Base-by-base conservation (phyloP, 2,113 vertebrate species). In the Phainopepla nitens region DNA sequence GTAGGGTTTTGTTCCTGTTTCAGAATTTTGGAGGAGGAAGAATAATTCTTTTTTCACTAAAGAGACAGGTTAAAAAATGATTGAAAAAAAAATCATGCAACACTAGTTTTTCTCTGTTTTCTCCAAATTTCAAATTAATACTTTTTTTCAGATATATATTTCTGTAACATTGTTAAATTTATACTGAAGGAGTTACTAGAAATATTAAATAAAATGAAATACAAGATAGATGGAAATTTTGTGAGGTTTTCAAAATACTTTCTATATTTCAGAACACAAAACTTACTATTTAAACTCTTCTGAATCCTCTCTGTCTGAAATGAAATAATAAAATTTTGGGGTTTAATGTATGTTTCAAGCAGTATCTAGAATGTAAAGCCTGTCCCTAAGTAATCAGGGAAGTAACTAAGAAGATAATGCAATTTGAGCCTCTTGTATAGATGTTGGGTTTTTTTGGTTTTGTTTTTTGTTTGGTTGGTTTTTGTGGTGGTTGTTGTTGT, bases 51-150 rank as follows among this genome's bases (percentile, higher is more conserved):
- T 65, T 80, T 45, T 27, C 15, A 39, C 25, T 72, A 33, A 76
- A 87, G 87, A 61, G 12, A 9, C 11, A 35, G 8, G 8, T 53
- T 66, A 33, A 82, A 70, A 84, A 71, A 31, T 3, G n/a, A 28
- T 6, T 1, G 2, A 5, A n/a, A 62, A 84, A 17, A 11, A 1
- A 4, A 65, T 78, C 12, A 41, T 1, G 1, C 23, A 83, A 39
- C 11, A 22, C 9, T 60, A 25, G 7, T 10, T 77, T 93, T 83
- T 14, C 20, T 71, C 76, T 28, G 8, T 57, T 91, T 87, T 58
- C 9, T 58, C 36, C 20, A 58, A 39, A 20, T 70, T 75, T 86
- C 50, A 73, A 65, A 33, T 56, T 12, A 75, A 23, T 79, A 53
- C 7, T 12, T 65, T 50, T 62, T 75, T 90, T 41, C 13, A 56